A percentile compares a stretch with the other conserved stretches of the same genome.
Conservation (phyloP, 2,888 invertebrate species). For the Corythucha ciliata region DNA sequence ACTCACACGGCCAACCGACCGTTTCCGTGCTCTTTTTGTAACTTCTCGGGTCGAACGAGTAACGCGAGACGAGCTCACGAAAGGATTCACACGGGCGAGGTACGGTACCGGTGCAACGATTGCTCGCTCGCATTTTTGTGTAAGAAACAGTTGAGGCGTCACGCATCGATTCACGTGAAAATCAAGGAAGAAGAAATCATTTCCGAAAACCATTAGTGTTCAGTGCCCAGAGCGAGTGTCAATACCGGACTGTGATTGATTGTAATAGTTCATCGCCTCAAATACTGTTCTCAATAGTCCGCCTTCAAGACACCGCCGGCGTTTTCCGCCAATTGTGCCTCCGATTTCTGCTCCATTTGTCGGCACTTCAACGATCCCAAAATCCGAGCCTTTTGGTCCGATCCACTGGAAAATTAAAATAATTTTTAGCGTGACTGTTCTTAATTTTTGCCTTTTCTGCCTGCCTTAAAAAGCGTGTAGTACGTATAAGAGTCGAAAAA, state of each 20-base stretch:
- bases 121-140: constrained; percentile 6
- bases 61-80: constrained; percentile 8
- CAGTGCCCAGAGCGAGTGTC: constrained; percentile 94
- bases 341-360: constrained; percentile 99
- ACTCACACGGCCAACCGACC: constrained; percentile 18
- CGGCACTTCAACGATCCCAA: constrained; percentile 94
- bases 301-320: constrained; percentile 98
- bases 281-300: constrained; percentile 98
- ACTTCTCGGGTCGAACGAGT: constrained; percentile 3
- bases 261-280: constrained; percentile 92
- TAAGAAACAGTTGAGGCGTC: constrained; percentile 13
- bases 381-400: constrained; percentile 93
- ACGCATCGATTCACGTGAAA: constrained; percentile 15
- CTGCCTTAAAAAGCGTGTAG: constrained; percentile 74
- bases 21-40: constrained; percentile 13
- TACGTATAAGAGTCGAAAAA: constrained; percentile 79
- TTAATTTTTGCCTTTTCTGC: neutral
- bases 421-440: neutral
- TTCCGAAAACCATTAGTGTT: constrained; percentile 88
- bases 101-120: constrained; percentile 6
- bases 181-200: too few relatives aligned
- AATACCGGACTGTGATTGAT: constrained; percentile 91
- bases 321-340: constrained; percentile 94
- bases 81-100: constrained; percentile 5
- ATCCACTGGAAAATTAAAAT: constrained; percentile 57